Evolutionary conservation across 2,113 vertebrate species (phyloP).

Genomic region (Phoenicopterus ruber): DNA sequence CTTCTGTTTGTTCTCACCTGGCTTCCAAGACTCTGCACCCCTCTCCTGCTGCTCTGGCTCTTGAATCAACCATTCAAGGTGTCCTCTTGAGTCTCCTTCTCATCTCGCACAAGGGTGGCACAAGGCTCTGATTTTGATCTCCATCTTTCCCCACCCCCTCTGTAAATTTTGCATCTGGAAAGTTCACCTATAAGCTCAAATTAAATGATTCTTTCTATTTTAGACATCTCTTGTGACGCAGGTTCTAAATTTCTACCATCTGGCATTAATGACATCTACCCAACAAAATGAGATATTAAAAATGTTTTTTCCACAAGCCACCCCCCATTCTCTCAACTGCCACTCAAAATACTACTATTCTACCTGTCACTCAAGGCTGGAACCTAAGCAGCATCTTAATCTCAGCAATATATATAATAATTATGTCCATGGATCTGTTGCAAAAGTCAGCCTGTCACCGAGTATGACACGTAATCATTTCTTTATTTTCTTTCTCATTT

Average conservation of each 20-base stretch:
- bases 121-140: background rate
- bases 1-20: background rate
- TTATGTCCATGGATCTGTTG: background rate
- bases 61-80: background rate
- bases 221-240: background rate
- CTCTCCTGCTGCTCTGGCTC: background rate
- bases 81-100: background rate
- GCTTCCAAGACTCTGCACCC: background rate
- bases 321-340: background rate
- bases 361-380: background rate
- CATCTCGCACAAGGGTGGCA: background rate
- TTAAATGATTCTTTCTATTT: background rate
- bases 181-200: background rate
- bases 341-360: background rate
- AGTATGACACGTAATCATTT: background rate
- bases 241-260: background rate
- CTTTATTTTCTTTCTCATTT: background rate
- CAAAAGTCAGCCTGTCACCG: background rate
- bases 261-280: background rate
- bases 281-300: background rate
- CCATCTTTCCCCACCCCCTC: rapidly evolving
- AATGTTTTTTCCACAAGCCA: background rate
- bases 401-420: background rate
- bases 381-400: background rate
- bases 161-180: background rate